A percentile compares a stretch with the other conserved stretches of the same genome.
Conservation (phyloP, 2,113 vertebrate genomes). For the Lates calcarifer region DNA sequence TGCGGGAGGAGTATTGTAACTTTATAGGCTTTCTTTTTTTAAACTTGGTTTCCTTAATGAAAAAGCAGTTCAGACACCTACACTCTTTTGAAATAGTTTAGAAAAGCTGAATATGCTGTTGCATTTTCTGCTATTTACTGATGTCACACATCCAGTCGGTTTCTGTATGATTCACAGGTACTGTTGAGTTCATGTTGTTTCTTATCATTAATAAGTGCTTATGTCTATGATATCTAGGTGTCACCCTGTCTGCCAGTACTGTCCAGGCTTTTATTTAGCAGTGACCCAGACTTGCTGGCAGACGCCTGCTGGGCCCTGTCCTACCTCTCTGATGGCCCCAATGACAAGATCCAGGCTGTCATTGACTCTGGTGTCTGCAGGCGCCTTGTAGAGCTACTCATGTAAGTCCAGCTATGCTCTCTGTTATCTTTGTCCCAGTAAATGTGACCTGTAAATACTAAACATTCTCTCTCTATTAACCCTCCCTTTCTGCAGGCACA, state of each 20-base stretch:
- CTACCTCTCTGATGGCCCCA: conserved; percentile 97
- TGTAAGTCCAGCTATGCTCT: conserved; percentile 85
- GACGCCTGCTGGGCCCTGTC: conserved; percentile 99
- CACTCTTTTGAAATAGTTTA: not conserved
- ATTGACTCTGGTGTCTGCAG: conserved; percentile 98
- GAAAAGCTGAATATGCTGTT: too few relatives aligned
- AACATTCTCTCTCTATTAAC: not conserved
- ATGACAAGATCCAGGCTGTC: conserved; percentile 98
- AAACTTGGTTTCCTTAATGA: not conserved
- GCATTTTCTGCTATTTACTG: not conserved
- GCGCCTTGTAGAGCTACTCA: conserved; percentile 95
- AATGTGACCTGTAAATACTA: not conserved
- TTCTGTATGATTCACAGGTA: not conserved
- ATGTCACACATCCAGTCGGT: not conserved
- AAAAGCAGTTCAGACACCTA: not conserved
- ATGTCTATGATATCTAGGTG: conserved; percentile 83
- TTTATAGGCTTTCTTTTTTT: not conserved
- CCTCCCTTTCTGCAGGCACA: conserved; percentile 88
- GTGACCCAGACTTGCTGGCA: conserved; percentile 96
- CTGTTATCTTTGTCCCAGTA: not conserved
- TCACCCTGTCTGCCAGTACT: conserved; percentile 96
- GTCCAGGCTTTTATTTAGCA: conserved; percentile 96
- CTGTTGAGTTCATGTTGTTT: not conserved
- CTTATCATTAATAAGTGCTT: not conserved
- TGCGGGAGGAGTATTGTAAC: not conserved